Base-by-base conservation (phyloP, 2,888 invertebrate genomes). In the Cryptocephalus moraei region DNA sequence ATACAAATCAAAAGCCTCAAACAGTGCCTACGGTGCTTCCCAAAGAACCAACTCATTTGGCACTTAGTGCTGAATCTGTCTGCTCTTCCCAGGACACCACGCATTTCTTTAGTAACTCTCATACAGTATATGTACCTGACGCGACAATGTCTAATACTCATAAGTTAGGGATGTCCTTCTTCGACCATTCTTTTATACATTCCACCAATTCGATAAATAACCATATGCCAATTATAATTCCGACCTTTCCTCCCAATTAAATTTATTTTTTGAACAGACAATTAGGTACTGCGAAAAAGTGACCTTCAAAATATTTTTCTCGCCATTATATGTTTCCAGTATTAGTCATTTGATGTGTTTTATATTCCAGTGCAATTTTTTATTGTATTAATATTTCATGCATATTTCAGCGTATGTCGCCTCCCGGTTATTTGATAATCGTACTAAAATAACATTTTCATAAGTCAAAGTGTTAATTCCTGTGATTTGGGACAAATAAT, bases 161-260 rank as follows among this genome's bases (percentile, higher is more conserved):
- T 60, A 70, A 71, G 56, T 59, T 71, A 55, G 70, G 68, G 51
- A 69, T 70, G 67, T 64, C 70, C 36, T 69, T 69, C 59, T 69
- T 70, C 55, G 70, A 71, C 58, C 70, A 70, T 57, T 63, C 70
- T 33, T 70, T 70, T 57, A 60, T 68, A 57, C 68, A 69, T 58
- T 55, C 66, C 39, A 66, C 61, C 49, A 63, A 65, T 48, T 57
- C 66, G 50, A 62, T 69, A 44, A 71, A 66, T 56, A 66, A 65
- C 47, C 69, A 71, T 54, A 68, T 71, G 69, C 70, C 70, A 44
- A 68, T 71, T 51, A 69, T 70, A 51, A 71, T 71, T 56, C 70
- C 71, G 40, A 70, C 69, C 9, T 71, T 71, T 58, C 71, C 70
- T 56, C 70, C 70, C 33, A 70, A 65, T 56, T 61, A 54, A 55